Evolutionary conservation across 2,888 invertebrate genomes (phyloP).

Genomic region (Agrotis clavis): DNA sequence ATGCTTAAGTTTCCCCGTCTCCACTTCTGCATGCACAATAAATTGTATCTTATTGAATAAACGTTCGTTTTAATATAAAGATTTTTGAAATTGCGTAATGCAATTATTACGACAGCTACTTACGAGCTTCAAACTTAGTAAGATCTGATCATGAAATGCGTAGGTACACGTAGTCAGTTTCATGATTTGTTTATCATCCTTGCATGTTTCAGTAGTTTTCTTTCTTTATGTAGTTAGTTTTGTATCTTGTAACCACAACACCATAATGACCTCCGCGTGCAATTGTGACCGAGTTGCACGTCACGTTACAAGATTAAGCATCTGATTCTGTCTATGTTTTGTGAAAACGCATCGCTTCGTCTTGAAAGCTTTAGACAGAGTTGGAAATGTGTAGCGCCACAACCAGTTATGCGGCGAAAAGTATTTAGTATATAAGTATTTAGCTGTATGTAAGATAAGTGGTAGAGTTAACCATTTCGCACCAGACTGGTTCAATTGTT

Average conservation of each 20-base stretch:
- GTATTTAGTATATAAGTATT: constrained; percentile 68
- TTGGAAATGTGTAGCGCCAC: constrained; percentile 72
- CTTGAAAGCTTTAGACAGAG: constrained; percentile 75
- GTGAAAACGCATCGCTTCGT: constrained; percentile 64
- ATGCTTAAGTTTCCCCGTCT: constrained; percentile 64
- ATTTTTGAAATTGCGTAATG: constrained; percentile 21
- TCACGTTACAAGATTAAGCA: constrained; percentile 65
- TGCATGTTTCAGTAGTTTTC: constrained; percentile 69
- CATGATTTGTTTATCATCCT: constrained; percentile 61
- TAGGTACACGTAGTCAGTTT: constrained; percentile 42
- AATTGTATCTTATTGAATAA: constrained; percentile 27
- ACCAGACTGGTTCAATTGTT: constrained; percentile 70
- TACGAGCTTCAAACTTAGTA: constrained; percentile 10
- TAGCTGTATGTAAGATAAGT: constrained; percentile 61
- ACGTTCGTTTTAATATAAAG: not conserved
- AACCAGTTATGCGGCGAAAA: constrained; percentile 63
- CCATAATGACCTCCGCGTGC: constrained; percentile 55
- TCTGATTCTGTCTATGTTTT: constrained; percentile 69
- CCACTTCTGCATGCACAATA: constrained; percentile 68
- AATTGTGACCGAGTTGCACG: constrained; percentile 50
- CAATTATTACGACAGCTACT: constrained; percentile 6
- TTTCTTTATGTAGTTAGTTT: constrained; percentile 63
- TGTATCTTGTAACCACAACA: constrained; percentile 68
- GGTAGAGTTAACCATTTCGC: constrained; percentile 69
- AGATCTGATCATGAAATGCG: constrained; percentile 22